Base-by-base conservation (phyloP, 2,113 vertebrate species). In the Thryonomys swinderianus region DNA sequence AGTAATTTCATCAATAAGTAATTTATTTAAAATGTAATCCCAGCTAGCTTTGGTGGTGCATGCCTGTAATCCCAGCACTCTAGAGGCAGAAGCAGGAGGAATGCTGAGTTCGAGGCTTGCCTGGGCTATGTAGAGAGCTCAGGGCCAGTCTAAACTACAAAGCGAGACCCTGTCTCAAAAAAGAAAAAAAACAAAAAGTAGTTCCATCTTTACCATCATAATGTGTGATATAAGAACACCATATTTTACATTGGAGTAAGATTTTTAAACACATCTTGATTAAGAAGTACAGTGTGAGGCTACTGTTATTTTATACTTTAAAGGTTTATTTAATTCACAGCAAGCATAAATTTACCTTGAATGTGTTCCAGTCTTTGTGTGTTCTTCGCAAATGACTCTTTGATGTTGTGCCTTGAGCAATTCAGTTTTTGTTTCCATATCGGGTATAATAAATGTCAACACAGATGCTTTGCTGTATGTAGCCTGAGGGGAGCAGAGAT, bases 21-120 rank as follows among this genome's bases (percentile, higher is more conserved):
- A 64, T 45, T 45, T 79, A 85, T 83, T 87, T 80, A 88, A 61
- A 90, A 76, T n/a, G n/a, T n/a, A n/a, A n/a, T n/a, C n/a, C n/a
- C n/a, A n/a, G n/a, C n/a, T n/a, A n/a, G n/a, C n/a, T n/a, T n/a
- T n/a, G n/a, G n/a, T n/a, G n/a, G n/a, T n/a, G n/a, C n/a, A n/a
- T n/a, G n/a, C n/a, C n/a, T n/a, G n/a, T n/a, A n/a, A n/a, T n/a
- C n/a, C n/a, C n/a, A n/a, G n/a, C n/a, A n/a, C n/a, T n/a, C n/a
- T n/a, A n/a, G n/a, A n/a, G n/a, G n/a, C n/a, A n/a, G n/a, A n/a
- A n/a, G n/a, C n/a, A n/a, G n/a, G n/a, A n/a, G n/a, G n/a, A n/a
- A n/a, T n/a, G n/a, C n/a, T n/a, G n/a, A n/a, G n/a, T n/a, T n/a
- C n/a, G n/a, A n/a, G n/a, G n/a, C n/a, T n/a, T n/a, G n/a, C n/a